These are phyloP conservation scores for Cantharis rufa DNA, from an alignment of 2,888 invertebrate genomes.

Conservation along the genomic window DNA sequence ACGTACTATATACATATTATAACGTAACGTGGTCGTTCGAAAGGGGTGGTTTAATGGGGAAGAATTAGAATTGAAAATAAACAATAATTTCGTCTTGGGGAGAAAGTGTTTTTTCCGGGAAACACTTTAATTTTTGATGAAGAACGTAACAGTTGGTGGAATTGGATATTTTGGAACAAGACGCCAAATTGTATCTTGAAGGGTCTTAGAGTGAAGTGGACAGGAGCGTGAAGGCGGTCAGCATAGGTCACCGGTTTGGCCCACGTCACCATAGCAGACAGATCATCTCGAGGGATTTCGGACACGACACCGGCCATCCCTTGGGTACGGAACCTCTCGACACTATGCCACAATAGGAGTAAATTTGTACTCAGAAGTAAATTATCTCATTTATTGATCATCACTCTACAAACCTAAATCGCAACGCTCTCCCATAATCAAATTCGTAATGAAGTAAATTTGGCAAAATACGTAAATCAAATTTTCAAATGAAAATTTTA, in stretches of 20 bases:
- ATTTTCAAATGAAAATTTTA: background rate
- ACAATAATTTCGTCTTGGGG: background rate
- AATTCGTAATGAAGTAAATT: background rate
- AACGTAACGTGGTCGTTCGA: background rate
- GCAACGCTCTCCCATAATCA: background rate
- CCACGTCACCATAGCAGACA: constrained; percentile 50
- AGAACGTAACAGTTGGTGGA: constrained; percentile 21
- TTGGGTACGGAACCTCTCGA: constrained; percentile 39
- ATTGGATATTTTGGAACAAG: constrained; percentile 23
- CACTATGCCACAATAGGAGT: constrained; percentile 41
- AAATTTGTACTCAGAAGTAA: constrained; percentile 45
- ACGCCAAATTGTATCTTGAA: constrained; percentile 27
- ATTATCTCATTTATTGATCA: constrained; percentile 40
- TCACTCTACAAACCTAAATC: constrained; percentile 5
- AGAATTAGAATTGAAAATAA: background rate
- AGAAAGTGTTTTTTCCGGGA: background rate
- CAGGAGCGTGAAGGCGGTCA: constrained; percentile 41
- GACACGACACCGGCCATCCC: constrained; percentile 46
- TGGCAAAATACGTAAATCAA: background rate
- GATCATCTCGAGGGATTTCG: constrained; percentile 45
- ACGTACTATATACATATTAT: background rate
- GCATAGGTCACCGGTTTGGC: constrained; percentile 48
- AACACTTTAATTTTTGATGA: constrained; percentile 22
- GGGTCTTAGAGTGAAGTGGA: constrained; percentile 28
- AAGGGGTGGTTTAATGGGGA: background rate